These are phyloP conservation scores for Daboia siamensis DNA, from an alignment of 2,113 vertebrate species.

Conservation along the genomic window DNA sequence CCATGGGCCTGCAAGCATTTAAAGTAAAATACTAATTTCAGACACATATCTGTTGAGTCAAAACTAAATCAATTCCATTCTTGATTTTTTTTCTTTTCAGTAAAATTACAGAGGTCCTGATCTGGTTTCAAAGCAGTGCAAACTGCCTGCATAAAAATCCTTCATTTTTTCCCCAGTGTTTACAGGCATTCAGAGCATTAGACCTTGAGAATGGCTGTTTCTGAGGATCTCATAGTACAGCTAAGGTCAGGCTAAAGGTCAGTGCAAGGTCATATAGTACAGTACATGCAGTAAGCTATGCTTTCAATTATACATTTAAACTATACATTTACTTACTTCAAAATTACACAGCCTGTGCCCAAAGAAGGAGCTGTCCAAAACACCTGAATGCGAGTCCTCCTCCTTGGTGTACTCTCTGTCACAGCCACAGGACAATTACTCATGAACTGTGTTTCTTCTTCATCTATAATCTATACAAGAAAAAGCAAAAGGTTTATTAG, in stretches of 20 bases:
- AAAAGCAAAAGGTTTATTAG: background rate
- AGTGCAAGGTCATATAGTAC: background rate
- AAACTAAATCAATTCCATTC: background rate
- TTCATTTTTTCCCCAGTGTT: background rate
- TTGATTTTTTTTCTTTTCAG: background rate
- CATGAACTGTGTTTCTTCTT: conserved; percentile 98
- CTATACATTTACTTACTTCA: conserved; percentile 82
- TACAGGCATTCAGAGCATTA: background rate
- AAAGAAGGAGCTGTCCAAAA: conserved; percentile 91
- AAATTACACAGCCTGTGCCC: conserved; percentile 85
- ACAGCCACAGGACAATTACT: conserved; percentile 94
- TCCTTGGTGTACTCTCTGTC: conserved; percentile 91
- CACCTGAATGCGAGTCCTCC: conserved; percentile 91
- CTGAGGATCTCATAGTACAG: background rate
- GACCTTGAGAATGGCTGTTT: background rate
- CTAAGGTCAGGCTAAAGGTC: background rate
- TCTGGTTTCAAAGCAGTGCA: background rate
- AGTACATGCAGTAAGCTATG: background rate
- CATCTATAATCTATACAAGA: conserved; percentile 86
- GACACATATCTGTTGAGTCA: background rate
- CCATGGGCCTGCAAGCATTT: background rate
- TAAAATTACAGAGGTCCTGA: background rate
- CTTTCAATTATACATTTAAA: background rate
- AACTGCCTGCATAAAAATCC: background rate
- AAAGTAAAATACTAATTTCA: background rate